Conservation (phyloP, 2,113 vertebrate species). For the Romanogobio albipinnatus region DNA sequence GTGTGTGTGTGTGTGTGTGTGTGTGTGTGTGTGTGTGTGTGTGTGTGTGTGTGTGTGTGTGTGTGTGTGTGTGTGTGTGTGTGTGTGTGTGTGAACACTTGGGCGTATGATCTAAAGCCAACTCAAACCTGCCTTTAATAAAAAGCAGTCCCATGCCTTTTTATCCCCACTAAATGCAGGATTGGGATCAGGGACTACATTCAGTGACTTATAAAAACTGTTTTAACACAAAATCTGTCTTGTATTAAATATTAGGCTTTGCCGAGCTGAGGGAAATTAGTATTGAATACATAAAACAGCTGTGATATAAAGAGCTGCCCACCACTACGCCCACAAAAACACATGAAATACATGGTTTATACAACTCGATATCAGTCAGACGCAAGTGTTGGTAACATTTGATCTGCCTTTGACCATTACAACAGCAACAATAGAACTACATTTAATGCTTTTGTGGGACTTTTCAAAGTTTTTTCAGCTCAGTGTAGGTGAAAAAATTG, state of each 20-base stretch:
- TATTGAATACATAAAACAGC: constrained; percentile 2
- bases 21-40: constrained; percentile 20
- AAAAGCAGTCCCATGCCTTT: constrained; percentile 9
- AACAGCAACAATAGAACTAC: neutral
- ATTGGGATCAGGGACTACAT: constrained; percentile 17
- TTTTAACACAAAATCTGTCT: constrained; percentile 6
- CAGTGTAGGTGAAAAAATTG: neutral
- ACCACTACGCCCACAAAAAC: constrained; percentile 4
- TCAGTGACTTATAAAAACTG: neutral
- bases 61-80: neutral
- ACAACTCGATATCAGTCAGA: neutral
- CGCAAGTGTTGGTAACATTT: neutral
- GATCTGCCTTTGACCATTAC: neutral
- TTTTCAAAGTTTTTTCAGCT: too few species aligned
- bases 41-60: neutral
- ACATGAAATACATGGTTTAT: constrained; percentile 3
- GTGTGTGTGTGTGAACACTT: constrained; percentile 9
- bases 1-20: neutral
- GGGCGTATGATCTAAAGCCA: neutral
- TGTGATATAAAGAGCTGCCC: constrained; percentile 6
- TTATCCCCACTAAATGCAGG: constrained; percentile 13
- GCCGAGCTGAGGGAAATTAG: constrained; percentile 6
- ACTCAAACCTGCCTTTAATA: constrained; percentile 16
- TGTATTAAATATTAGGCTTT: neutral
- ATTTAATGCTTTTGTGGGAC: neutral